A percentile compares a stretch with the other conserved stretches of the same genome.
These are phyloP conservation scores for Anthonomus grandis DNA, from an alignment of 1,140 invertebrate genomes.

Conservation along the genomic window DNA sequence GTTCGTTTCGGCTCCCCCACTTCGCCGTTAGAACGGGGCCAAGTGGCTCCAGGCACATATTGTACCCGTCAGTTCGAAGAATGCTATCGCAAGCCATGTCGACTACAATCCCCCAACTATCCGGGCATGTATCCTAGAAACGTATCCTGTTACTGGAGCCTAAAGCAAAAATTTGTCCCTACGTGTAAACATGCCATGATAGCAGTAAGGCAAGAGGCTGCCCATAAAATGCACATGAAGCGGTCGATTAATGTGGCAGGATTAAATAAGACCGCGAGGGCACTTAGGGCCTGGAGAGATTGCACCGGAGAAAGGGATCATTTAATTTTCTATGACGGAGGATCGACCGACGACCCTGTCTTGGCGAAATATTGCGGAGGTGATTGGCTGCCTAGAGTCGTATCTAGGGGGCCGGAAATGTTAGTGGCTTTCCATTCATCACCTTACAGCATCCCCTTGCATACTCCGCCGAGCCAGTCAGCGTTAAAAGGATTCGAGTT, in stretches of 20 bases:
- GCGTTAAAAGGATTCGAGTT: conserved; percentile 74
- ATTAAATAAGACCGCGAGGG: conserved; percentile 64
- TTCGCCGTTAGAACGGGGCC: conserved; percentile 70
- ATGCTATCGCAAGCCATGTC: conserved; percentile 77
- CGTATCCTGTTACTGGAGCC: conserved; percentile 77
- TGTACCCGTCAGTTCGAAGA: conserved; percentile 85
- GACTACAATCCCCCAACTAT: conserved; percentile 83
- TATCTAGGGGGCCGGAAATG: conserved; percentile 71
- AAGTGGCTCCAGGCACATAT: conserved; percentile 80
- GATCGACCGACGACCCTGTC: conserved; percentile 72
- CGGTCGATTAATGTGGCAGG: conserved; percentile 60
- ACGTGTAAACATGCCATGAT: conserved; percentile 88
- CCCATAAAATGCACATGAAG: conserved; percentile 70
- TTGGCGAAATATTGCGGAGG: conserved; percentile 85
- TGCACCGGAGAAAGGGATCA: conserved; percentile 78
- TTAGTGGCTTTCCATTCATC: conserved; percentile 82
- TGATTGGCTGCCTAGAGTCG: conserved; percentile 71
- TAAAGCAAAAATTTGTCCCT: conserved; percentile 77
- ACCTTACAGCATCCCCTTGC: conserved; percentile 69
- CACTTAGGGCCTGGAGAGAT: conserved; percentile 74
- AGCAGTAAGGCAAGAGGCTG: conserved; percentile 68
- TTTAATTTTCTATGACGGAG: conserved; percentile 82
- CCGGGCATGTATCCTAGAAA: conserved; percentile 88
- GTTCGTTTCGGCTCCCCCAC: conserved; percentile 70
- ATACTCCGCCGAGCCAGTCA: conserved; percentile 53